Conservation (phyloP, 2,113 vertebrate species). For the Gorsachius goisagi region DNA sequence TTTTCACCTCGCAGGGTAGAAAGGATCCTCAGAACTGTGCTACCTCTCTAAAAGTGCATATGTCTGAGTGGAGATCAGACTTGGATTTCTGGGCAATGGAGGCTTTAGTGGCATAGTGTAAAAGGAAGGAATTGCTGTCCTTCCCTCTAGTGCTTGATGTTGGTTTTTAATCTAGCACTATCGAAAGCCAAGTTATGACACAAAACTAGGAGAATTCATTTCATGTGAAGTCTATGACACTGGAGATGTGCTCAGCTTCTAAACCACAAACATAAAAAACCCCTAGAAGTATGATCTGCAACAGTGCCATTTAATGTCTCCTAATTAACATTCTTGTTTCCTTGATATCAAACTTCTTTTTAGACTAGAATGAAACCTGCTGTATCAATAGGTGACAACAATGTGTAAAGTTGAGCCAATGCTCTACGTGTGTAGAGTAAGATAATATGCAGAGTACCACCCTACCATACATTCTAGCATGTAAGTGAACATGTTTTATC, state of each 20-base stretch:
- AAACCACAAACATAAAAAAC: background rate
- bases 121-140: background rate
- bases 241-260: background rate
- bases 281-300: background rate
- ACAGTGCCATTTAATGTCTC: background rate
- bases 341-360: background rate
- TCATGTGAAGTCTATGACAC: background rate
- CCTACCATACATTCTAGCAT: background rate
- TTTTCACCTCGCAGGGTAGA: background rate
- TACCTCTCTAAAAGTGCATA: background rate
- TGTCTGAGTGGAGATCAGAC: background rate
- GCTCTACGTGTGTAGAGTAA: background rate
- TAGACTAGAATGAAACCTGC: background rate
- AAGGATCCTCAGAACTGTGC: background rate
- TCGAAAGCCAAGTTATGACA: background rate
- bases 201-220: background rate
- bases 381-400: background rate
- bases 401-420: background rate
- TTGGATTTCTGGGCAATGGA: background rate
- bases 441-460: background rate
- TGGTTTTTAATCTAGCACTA: background rate
- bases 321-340: background rate
- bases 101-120: background rate
- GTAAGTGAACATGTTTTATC: background rate
- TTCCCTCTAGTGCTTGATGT: background rate